Percentiles rank a stretch among this genome's conserved stretches.
Evolutionary conservation across 2,113 vertebrate species (phyloP).

Genomic region (Saimiri boliviensis): DNA sequence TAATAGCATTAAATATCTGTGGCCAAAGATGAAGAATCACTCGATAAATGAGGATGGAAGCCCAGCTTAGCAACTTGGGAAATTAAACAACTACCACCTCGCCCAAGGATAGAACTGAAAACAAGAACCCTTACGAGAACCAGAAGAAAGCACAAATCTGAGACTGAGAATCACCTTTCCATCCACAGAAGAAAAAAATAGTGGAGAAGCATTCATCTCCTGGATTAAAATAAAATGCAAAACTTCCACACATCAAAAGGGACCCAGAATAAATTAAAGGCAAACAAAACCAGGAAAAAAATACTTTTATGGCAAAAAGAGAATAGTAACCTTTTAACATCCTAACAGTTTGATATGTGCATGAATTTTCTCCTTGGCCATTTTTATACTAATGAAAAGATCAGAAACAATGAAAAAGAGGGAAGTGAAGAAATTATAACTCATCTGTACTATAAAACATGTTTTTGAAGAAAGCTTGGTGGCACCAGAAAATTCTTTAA

Average conservation of each 20-base stretch:
- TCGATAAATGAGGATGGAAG: background rate
- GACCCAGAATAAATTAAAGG: slow-evolving; percentile 19
- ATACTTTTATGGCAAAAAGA: background rate
- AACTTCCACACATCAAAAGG: slow-evolving; percentile 10
- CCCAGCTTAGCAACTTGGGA: background rate
- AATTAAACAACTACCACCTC: background rate
- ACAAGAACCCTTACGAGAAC: background rate
- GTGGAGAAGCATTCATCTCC: background rate
- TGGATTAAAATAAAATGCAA: background rate
- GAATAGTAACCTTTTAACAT: slow-evolving; percentile 18
- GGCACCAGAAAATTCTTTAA: slow-evolving; percentile 46
- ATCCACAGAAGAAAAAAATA: background rate
- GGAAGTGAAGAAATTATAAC: slow-evolving; percentile 55
- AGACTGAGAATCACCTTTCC: background rate
- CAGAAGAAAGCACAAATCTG: background rate
- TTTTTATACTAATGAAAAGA: slow-evolving; percentile 49
- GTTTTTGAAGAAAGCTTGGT: slow-evolving; percentile 66
- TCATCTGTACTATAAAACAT: slow-evolving; percentile 67
- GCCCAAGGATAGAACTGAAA: background rate
- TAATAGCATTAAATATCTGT: background rate
- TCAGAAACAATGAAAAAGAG: slow-evolving; percentile 61
- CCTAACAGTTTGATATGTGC: slow-evolving; percentile 3
- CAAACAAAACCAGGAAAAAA: background rate
- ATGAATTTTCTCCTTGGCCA: slow-evolving; percentile 34
- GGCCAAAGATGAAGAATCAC: background rate